Base-by-base conservation (phyloP, 2,113 vertebrate species). In the Lipotes vexillifer region DNA sequence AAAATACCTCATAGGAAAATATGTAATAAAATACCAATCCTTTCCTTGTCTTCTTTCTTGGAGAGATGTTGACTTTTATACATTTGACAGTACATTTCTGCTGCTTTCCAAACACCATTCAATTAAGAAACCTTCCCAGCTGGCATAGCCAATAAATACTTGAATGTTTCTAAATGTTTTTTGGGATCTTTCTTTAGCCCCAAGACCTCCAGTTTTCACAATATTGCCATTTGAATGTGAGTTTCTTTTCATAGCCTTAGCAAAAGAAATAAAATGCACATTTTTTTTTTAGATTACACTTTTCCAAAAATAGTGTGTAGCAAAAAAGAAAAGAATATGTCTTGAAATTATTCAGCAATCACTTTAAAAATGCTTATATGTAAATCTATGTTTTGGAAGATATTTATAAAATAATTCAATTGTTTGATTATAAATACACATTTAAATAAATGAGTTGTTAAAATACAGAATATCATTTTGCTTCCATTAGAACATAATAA, bases 381-480 rank as follows among this genome's bases (percentile, higher is more conserved):
- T 90, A 91, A 88, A 69, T 49, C 41, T 46, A 46, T 90, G 3
- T n/a, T 93, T 93, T 74, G 0, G 6, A 93, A 91, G 44, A 90
- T 55, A 85, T 41, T 85, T 78, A 86, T 71, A 83, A 88, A 86
- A 92, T 44, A 74, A 75, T 77, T 85, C 31, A 96, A 65, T 96
- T 93, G 96, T 68, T 92, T 88, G 72, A 8, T 84, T 21, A 63
- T 77, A 98, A 74, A 86, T 63, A 87, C 96, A 72, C 52, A 96
- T 96, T 97, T 88, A 97, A 96, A 74, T 84, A 93, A 92, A 96
- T 75, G 38, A 15, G 0, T n/a, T 65, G 92, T 96, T 94, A 93
- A 97, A 97, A 98, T 36, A 86, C 10, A 94, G 69, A 96, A 63
- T 91, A 38, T 90, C 8, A 17, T 94, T 81, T 97, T 20, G 2